Conservation (phyloP, 2,888 invertebrate species). For the Gandaritis pyraliata region DNA sequence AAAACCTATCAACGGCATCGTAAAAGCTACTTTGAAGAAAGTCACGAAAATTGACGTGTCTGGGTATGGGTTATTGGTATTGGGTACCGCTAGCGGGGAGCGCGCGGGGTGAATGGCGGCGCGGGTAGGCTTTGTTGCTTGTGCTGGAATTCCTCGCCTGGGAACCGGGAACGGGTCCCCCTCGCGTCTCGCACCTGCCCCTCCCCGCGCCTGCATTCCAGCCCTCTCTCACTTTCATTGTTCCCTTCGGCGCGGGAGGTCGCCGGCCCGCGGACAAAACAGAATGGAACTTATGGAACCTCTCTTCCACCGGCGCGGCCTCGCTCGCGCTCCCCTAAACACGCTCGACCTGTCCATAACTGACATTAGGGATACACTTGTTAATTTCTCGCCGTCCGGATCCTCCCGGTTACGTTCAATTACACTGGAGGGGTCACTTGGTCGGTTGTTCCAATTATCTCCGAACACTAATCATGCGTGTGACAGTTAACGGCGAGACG, state of each 20-base stretch:
- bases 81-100: conserved; percentile 47
- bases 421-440: conserved; percentile 24
- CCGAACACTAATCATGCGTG: conserved; percentile 53
- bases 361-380: conserved; percentile 71
- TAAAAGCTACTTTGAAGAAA: conserved; percentile 71
- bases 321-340: conserved; percentile 70
- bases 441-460: conserved; percentile 35
- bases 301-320: conserved; percentile 64
- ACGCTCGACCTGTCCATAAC: conserved; percentile 66
- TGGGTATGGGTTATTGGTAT: conserved; percentile 64
- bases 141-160: conserved; percentile 83
- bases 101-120: conserved; percentile 79
- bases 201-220: conserved; percentile 73
- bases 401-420: conserved; percentile 30
- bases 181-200: conserved; percentile 54
- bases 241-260: conserved; percentile 82
- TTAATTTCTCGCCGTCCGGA: conserved; percentile 49
- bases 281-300: conserved; percentile 76
- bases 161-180: conserved; percentile 75
- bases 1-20: conserved; percentile 55
- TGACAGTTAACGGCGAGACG: conserved; percentile 61
- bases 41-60: conserved; percentile 76
- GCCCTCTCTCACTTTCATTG: conserved; percentile 84
- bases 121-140: conserved; percentile 81
- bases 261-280: conserved; percentile 69